Percentiles rank a stretch among this genome's conserved stretches.
Evolutionary conservation across 2,797 vertebrate species (phyloP).

Genomic region (Perodicticus potto): DNA sequence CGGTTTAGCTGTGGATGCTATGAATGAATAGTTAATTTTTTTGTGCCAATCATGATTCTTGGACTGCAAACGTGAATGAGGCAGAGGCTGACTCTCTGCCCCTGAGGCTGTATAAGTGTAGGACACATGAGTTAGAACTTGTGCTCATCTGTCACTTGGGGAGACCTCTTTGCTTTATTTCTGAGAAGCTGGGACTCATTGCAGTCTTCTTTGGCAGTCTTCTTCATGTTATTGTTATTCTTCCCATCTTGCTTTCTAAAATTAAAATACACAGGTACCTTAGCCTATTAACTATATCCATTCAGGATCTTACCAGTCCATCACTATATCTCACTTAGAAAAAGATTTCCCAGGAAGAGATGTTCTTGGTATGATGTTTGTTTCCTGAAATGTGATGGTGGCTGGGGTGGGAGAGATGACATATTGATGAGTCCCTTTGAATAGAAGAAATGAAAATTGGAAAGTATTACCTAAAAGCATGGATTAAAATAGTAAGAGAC

Average conservation of each 20-base stretch:
- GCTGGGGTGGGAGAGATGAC: background rate
- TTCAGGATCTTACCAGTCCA: background rate
- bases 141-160: background rate
- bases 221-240: background rate
- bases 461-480: slow-evolving; percentile 39
- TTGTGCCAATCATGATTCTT: background rate
- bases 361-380: background rate
- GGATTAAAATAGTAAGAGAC: slow-evolving; percentile 32
- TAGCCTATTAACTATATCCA: background rate
- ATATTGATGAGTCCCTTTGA: background rate
- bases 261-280: background rate
- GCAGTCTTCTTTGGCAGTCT: background rate
- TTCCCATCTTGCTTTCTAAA: slow-evolving; percentile 36
- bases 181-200: background rate
- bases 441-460: background rate
- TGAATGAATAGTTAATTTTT: slow-evolving; percentile 24
- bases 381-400: slow-evolving; percentile 23
- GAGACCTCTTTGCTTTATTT: background rate
- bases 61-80: background rate
- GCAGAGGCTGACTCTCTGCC: background rate
- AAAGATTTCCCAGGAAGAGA: background rate
- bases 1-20: background rate
- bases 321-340: background rate
- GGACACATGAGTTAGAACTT: background rate
- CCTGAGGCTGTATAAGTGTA: background rate